Evolutionary conservation across 2,888 invertebrate species (phyloP).

Genomic region (Cotesia congregata): DNA sequence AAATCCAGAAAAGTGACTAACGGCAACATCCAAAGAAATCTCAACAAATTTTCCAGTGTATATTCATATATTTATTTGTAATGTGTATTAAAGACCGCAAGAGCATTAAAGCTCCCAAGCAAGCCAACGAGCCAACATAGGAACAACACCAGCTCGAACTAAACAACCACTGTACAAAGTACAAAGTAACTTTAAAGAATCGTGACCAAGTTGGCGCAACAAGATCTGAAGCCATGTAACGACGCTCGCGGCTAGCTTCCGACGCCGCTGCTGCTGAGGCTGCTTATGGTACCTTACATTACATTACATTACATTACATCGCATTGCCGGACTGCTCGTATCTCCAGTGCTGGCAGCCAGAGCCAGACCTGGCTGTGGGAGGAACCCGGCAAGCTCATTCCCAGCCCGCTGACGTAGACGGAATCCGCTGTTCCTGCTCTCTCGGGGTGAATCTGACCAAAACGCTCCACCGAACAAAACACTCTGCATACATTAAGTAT

Average conservation of each 20-base stretch:
- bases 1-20: no score
- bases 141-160: background rate
- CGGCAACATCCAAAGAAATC: background rate
- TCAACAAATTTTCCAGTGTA: background rate
- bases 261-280: constrained; percentile 37
- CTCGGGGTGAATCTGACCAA: no score
- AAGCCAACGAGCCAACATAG: background rate
- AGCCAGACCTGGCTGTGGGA: constrained; percentile 59
- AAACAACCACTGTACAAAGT: constrained; percentile 31
- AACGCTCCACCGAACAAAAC: no score
- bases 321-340: constrained; percentile 42
- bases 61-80: background rate
- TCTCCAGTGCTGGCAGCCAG: constrained; percentile 34
- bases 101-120: background rate
- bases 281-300: background rate
- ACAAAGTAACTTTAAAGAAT: constrained; percentile 39
- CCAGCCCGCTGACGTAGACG: constrained; percentile 55
- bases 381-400: constrained; percentile 66
- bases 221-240: constrained; percentile 44
- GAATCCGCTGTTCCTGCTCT: constrained; percentile 26
- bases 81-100: background rate
- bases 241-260: constrained; percentile 50
- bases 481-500: no score
- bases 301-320: constrained; percentile 15
- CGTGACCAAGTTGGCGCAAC: constrained; percentile 58